Evolutionary conservation across 2,797 vertebrate genomes (phyloP).

Genomic region (Geotrypetes seraphini): DNA sequence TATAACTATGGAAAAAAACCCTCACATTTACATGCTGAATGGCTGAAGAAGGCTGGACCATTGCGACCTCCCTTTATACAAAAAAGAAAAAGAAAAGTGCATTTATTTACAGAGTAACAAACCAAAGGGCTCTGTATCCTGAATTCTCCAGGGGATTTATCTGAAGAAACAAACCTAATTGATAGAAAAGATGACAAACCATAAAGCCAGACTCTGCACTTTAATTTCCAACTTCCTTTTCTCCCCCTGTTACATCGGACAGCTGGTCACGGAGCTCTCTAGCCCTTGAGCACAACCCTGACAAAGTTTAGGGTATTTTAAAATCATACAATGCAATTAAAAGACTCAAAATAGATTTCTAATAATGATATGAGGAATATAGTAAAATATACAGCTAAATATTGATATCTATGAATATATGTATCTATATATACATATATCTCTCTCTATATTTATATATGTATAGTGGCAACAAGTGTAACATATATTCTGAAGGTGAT

Average conservation of each 20-base stretch:
- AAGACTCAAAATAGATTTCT: constrained; percentile 55
- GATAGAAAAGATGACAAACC: too few species aligned
- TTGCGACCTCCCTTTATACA: constrained; percentile 73
- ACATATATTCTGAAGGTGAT: constrained; percentile 52
- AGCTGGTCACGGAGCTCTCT: constrained; percentile 24
- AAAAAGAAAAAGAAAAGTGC: constrained; percentile 66
- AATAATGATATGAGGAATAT: constrained; percentile 59
- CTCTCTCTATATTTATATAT: too few species aligned
- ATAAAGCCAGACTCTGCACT: too few species aligned
- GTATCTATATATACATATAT: too few species aligned
- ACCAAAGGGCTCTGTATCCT: constrained; percentile 58
- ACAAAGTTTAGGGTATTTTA: constrained; percentile 43
- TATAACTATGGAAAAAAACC: constrained; percentile 59
- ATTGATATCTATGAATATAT: too few species aligned
- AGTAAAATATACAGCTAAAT: too few species aligned
- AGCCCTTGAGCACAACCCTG: too few species aligned
- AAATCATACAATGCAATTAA: constrained; percentile 53
- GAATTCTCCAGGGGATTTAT: constrained; percentile 51
- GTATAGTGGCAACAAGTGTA: constrained; percentile 63
- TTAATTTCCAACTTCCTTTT: too few species aligned
- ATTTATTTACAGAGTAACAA: constrained; percentile 85
- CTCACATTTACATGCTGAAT: constrained; percentile 86
- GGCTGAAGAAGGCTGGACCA: constrained; percentile 63
- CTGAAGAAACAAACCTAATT: too few species aligned
- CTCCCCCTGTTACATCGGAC: too few species aligned